Base-by-base conservation (phyloP, 2,888 invertebrate species). In the Noctua fimbriata region DNA sequence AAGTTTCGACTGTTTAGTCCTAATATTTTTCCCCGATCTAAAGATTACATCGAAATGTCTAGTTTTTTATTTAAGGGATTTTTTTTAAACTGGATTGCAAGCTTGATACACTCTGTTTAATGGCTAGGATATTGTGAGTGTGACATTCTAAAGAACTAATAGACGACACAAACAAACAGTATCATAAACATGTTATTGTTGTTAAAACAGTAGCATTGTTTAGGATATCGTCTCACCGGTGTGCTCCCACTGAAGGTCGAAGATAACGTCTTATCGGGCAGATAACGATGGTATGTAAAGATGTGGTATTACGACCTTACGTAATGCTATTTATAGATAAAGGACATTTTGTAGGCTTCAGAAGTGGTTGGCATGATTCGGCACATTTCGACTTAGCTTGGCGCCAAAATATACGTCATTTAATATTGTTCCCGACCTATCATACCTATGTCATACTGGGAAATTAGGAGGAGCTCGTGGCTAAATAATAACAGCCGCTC, bases 221-320 rank as follows among this genome's bases (percentile, higher is more conserved):
- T 85, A 77, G 76, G 63, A 76, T 67, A 69, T 71, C 69, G 60
- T 63, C 49, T 81, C 58, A 81, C 52, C 76, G 52, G 28, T 60
- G 28, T 60, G 79, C 47, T 72, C 66, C 72, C 49, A 55, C 44
- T 66, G 73, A 81, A 87, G 74, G 87, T 67, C 66, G 63, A 14
- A 77, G 87, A 87, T 87, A 63, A 78, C 52, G 49, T 18, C 49
- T 76, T 87, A 85, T 87, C 88, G 14, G 18, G 16, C 14, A 74
- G 85, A 85, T 87, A 85, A 75, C 36, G 70, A 16, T 44, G 52
- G 73, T 69, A 81, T 74, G 79, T 87, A 58, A 75, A 71, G 72
- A 65, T 44, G 60, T 16, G 69, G 73, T 79, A 75, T 73, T 55
- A 60, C 69, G 10, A 41, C 16, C 16, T 73, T 65, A 73, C 47